Evolutionary conservation across 2,113 vertebrate species (phyloP).

Genomic region (Coregonus clupeaformis): DNA sequence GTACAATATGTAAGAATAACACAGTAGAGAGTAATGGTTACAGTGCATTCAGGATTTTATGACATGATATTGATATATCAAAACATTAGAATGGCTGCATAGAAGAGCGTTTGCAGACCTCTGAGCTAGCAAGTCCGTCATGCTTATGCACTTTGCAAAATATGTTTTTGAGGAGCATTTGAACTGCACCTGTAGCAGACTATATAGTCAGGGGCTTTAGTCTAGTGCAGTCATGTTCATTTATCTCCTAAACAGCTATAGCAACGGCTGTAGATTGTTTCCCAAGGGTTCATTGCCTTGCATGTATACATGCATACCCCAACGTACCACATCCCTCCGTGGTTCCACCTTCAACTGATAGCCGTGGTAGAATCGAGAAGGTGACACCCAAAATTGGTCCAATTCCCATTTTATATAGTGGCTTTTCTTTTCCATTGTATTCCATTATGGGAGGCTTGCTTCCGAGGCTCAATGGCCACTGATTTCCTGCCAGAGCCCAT

Average conservation of each 20-base stretch:
- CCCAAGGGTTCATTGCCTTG: background rate
- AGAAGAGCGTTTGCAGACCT: no score
- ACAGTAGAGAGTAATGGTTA: no score
- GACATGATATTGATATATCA: no score
- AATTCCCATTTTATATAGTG: slow-evolving; percentile 67
- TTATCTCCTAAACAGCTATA: slow-evolving; percentile 32
- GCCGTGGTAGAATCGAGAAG: slow-evolving; percentile 25
- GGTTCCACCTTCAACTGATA: slow-evolving; percentile 31
- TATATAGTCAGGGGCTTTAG: background rate
- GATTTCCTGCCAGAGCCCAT: slow-evolving; percentile 91
- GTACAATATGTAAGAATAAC: no score
- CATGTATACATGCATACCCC: slow-evolving; percentile 2
- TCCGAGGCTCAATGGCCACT: slow-evolving; percentile 81
- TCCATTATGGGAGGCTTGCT: slow-evolving; percentile 64
- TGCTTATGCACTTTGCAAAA: no score
- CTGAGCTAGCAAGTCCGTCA: no score
- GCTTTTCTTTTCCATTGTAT: slow-evolving; percentile 69
- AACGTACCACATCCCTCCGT: background rate
- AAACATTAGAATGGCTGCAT: no score
- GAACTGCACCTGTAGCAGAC: no score
- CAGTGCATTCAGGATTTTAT: no score
- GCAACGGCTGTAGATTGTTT: slow-evolving; percentile 20
- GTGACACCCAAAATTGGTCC: slow-evolving; percentile 51
- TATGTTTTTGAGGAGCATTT: no score
- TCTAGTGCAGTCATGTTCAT: slow-evolving; percentile 9